Evolutionary conservation across 2,888 invertebrate genomes (phyloP), one percentile per base, ranked within the genome.

Genomic region (Folsomia manolachei): DNA sequence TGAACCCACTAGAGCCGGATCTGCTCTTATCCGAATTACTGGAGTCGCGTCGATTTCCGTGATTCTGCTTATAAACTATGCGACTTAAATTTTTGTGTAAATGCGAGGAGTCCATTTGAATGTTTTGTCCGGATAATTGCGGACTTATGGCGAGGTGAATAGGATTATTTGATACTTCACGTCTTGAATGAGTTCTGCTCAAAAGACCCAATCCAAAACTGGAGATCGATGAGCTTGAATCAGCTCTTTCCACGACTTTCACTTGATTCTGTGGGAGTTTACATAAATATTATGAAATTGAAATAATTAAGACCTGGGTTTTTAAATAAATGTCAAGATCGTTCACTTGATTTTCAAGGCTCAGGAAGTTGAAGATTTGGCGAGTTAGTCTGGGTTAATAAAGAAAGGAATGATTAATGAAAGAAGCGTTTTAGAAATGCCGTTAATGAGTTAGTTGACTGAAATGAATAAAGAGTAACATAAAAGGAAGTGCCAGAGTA

Each of bases 221-320:
- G 63, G 78, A 78, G 39, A 73, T 74, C 26, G 79, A 77, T 26
- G 79, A 79, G 19, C 72, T 70, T n/a, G 79, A 79, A 70, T 78
- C 75, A 53, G 76, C 74, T 56, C 79, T 68, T 52, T 73, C 72
- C 27, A 75, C 71, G 2, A 72, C 72, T 63, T 73, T 77, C 52
- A 76, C 72, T 72, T 79, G 76, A 71, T 67, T 78, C 79, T 79
- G 72, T 73, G 11, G 27, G 24, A 27, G 25, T 26, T 23, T 53
- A 18, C 19, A 70, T 7, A 56, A 25, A 27, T 23, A 52, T 7
- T 60, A 62, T 25, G 61, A 51, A 2, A 51, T 66, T 66, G 52
- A 53, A 19, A 68, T 67, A 67, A 68, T 53, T 71, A 60, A 68
- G 65, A 51, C 39, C 62, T 66, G 65, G 56, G 51, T 63, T 63